These are phyloP conservation scores for Proctacanthus coquilletti DNA, from an alignment of 1,140 invertebrate genomes.

Conservation along the genomic window DNA sequence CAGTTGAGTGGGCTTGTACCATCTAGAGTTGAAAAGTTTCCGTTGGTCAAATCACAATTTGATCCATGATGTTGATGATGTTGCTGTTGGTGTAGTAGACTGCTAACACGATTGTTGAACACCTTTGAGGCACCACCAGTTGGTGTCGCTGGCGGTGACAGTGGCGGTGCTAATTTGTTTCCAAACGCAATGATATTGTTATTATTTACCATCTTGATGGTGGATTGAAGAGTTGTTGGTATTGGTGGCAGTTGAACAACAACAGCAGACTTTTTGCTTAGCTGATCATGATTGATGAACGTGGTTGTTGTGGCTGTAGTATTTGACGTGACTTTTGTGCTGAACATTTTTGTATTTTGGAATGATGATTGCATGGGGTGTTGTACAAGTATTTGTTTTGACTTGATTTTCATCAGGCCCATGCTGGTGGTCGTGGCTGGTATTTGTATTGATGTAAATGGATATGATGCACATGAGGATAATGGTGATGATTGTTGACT, in stretches of 20 bases:
- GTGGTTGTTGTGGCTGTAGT: too few species aligned
- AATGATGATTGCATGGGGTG: too few species aligned
- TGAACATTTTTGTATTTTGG: too few species aligned
- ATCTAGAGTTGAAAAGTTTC: not conserved
- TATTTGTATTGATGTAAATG: not conserved
- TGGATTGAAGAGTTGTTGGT: not conserved
- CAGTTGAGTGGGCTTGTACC: constrained; percentile 5
- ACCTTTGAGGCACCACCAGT: constrained; percentile 26
- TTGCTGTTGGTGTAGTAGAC: constrained; percentile 23
- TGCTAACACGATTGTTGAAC: constrained; percentile 28
- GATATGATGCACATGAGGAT: not conserved
- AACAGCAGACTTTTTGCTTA: too few species aligned
- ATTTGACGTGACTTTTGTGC: too few species aligned
- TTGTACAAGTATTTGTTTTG: too few species aligned
- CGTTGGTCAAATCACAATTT: not conserved
- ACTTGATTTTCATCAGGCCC: not conserved
- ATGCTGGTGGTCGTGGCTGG: not conserved
- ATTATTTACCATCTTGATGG: constrained; percentile 13
- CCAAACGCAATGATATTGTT: constrained; percentile 24
- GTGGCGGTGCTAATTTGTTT: constrained; percentile 25
- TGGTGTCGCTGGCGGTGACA: constrained; percentile 25
- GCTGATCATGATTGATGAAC: too few species aligned
- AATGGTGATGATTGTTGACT: not conserved
- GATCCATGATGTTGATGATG: constrained; percentile 9
- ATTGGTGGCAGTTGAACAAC: too few species aligned